phyloP scores from a whole-genome alignment of 2,113 vertebrate species.

The Chrysochloris asiatica region DNA sequence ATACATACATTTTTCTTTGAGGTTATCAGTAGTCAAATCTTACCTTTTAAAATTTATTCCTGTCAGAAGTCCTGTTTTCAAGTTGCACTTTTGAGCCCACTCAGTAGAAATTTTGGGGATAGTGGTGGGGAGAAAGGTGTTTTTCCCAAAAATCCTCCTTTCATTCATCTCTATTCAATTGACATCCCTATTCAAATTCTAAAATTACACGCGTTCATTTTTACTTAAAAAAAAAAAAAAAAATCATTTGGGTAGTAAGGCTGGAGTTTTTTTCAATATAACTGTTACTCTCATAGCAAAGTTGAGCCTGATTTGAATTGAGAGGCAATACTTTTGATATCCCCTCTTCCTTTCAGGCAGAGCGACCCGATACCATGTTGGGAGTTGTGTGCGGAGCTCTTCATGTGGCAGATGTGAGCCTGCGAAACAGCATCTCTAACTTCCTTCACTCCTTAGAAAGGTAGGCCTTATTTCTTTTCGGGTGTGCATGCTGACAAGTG shows the following conservation, averaged over 20 bases:
- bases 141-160: neutral
- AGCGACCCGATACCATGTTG: slow-evolving; percentile 97
- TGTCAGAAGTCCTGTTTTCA: slow-evolving; percentile 51
- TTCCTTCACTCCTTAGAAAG: slow-evolving; percentile 98
- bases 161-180: slow-evolving; percentile 17
- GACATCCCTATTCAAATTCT: neutral
- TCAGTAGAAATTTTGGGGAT: slow-evolving; percentile 36
- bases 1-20: slow-evolving; percentile 35
- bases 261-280: neutral
- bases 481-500: accelerated
- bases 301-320: slow-evolving; percentile 16
- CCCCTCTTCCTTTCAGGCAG: slow-evolving; percentile 87
- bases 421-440: slow-evolving; percentile 97
- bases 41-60: slow-evolving; percentile 37
- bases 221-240: neutral
- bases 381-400: slow-evolving; percentile 97
- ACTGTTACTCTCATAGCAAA: slow-evolving; percentile 4
- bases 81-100: slow-evolving; percentile 1
- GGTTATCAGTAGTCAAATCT: neutral
- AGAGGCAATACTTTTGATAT: neutral
- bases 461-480: slow-evolving; percentile 79
- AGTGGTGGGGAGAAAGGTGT: neutral
- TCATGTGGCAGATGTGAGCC: slow-evolving; percentile 95
- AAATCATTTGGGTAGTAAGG: neutral
- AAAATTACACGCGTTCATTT: slow-evolving; percentile 11